Evolutionary conservation across 2,888 invertebrate species (phyloP).

Genomic region (Hylaea fasciaria): DNA sequence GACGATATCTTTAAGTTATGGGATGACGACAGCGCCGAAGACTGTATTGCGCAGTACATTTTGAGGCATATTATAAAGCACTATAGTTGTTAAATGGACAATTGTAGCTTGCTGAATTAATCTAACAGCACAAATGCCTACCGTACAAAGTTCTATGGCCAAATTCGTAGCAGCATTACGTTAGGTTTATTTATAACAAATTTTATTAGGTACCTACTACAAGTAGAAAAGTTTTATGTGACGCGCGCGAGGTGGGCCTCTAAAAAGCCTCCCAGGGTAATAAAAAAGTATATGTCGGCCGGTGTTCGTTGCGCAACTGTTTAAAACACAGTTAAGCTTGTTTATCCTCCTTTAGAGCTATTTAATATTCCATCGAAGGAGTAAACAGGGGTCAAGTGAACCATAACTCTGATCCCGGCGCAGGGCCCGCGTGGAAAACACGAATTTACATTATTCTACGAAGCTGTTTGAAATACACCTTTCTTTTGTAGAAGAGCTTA

Average conservation of each 20-base stretch:
- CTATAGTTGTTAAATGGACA: no score
- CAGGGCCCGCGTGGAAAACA: slow-evolving; percentile 56
- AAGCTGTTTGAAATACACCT: slow-evolving; percentile 65
- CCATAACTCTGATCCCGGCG: slow-evolving; percentile 67
- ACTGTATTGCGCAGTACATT: neutral
- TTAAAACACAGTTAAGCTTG: slow-evolving; percentile 47
- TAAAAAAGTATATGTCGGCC: slow-evolving; percentile 29
- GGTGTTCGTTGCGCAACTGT: slow-evolving; percentile 37
- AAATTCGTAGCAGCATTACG: slow-evolving; percentile 4
- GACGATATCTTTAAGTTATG: neutral
- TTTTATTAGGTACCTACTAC: slow-evolving; percentile 21
- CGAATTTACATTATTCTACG: slow-evolving; percentile 73
- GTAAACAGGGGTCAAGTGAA: slow-evolving; percentile 68
- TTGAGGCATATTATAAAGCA: neutral
- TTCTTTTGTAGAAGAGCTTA: slow-evolving; percentile 61
- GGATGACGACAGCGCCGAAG: neutral
- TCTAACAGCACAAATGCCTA: neutral
- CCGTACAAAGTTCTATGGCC: slow-evolving; percentile 2
- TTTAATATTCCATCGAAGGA: slow-evolving; percentile 71
- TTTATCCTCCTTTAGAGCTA: slow-evolving; percentile 53
- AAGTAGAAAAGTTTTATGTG: slow-evolving; percentile 14
- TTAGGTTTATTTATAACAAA: neutral
- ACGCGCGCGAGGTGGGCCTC: slow-evolving; percentile 16
- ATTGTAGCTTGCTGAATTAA: no score
- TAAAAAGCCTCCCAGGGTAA: slow-evolving; percentile 24